phyloP scores from a whole-genome alignment of 2,797 vertebrate species.

The Hydrolagus colliei region DNA sequence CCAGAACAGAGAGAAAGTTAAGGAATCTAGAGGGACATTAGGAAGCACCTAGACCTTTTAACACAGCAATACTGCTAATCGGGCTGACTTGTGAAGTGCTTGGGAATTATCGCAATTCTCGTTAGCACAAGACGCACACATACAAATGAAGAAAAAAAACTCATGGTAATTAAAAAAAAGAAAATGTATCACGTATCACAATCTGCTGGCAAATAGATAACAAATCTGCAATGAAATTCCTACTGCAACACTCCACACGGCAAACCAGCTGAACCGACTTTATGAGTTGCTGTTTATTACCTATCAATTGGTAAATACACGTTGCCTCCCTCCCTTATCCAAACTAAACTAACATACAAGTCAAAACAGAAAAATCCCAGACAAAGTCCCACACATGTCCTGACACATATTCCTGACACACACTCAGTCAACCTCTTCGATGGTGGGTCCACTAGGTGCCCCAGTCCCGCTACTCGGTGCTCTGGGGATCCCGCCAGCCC shows the following conservation, averaged over 20 bases:
- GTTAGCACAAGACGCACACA: background rate
- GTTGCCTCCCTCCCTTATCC: background rate
- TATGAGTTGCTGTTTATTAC: background rate
- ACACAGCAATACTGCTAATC: too few relatives aligned
- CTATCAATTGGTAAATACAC: background rate
- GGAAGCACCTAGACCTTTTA: too few relatives aligned
- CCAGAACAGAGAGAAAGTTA: too few relatives aligned
- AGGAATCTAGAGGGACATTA: too few relatives aligned
- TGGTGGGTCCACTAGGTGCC: conserved; percentile 61
- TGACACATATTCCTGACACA: background rate
- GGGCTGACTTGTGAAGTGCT: background rate
- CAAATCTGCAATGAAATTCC: background rate
- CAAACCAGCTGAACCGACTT: background rate
- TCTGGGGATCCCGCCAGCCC: conserved; percentile 47
- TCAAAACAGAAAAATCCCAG: too few relatives aligned
- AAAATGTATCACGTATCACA: background rate
- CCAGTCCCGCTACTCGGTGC: conserved; percentile 43
- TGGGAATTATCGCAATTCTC: background rate
- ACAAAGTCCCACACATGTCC: too few relatives aligned
- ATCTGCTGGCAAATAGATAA: background rate
- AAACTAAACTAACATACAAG: background rate
- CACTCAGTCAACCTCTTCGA: conserved; percentile 79
- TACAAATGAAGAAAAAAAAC: background rate
- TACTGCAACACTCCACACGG: background rate
- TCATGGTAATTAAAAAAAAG: background rate